Percentiles rank a stretch among this genome's conserved stretches.
Conservation (phyloP, 2,113 vertebrate genomes). For the Pygoscelis adeliae region DNA sequence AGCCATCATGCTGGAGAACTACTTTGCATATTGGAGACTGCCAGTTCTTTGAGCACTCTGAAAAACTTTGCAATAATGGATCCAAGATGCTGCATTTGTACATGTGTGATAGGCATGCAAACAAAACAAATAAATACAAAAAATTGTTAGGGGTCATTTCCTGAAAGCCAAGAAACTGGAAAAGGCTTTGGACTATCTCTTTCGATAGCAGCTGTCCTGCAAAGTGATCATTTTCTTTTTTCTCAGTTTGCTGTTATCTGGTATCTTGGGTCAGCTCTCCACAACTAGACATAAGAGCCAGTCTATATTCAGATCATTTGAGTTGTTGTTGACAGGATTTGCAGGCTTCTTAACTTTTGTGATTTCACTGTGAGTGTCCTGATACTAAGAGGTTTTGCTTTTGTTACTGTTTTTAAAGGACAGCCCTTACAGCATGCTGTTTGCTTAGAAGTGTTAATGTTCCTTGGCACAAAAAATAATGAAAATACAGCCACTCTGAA, state of each 20-base stretch:
- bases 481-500: neutral
- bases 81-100: neutral
- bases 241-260: neutral
- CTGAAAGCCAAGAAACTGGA: neutral
- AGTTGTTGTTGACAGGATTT: neutral
- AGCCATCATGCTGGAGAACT: neutral
- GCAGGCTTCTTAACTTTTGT: neutral
- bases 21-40: neutral
- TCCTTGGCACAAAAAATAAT: neutral
- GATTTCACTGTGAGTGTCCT: neutral
- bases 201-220: neutral
- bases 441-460: neutral
- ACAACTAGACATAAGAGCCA: neutral
- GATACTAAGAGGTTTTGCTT: neutral
- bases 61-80: neutral
- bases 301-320: neutral
- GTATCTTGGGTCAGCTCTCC: neutral
- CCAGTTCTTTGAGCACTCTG: neutral
- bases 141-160: rapidly evolving
- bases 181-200: neutral
- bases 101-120: neutral
- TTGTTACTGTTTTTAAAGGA: neutral
- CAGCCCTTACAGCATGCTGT: neutral
- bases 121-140: neutral
- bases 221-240: neutral